Evolutionary conservation across 2,888 invertebrate genomes (phyloP).

Genomic region (Alentia gelatinosa): DNA sequence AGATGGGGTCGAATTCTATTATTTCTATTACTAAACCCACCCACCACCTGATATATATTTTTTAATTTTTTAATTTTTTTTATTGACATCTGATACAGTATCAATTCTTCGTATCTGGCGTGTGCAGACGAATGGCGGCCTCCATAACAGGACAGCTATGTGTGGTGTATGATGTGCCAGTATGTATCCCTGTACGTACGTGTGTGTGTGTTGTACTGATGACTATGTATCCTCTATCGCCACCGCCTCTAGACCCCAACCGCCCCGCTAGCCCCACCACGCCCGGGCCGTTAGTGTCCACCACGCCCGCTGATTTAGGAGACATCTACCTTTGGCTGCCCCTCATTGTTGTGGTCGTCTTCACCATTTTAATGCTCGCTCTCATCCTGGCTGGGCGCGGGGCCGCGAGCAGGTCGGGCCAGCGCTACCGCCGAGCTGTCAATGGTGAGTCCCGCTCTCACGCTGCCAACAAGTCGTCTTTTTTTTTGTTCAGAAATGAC

Average conservation of each 20-base stretch:
- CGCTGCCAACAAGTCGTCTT: too few relatives aligned
- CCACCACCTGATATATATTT: too few relatives aligned
- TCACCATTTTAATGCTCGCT: conserved; percentile 57
- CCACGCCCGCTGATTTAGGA: background rate
- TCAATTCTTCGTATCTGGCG: too few relatives aligned
- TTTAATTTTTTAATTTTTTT: background rate
- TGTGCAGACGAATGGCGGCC: background rate
- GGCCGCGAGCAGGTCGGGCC: background rate
- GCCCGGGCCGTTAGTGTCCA: background rate
- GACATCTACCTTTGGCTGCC: conserved; percentile 61
- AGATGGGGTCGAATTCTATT: too few relatives aligned
- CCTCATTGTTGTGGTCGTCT: conserved; percentile 58
- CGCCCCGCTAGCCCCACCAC: conserved; percentile 10
- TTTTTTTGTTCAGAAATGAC: too few relatives aligned
- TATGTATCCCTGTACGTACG: background rate
- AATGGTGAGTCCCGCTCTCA: background rate
- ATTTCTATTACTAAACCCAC: too few relatives aligned
- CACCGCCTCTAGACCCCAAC: background rate
- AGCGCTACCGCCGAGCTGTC: background rate
- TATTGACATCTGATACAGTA: background rate
- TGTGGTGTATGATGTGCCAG: background rate
- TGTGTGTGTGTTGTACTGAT: background rate
- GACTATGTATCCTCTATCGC: background rate
- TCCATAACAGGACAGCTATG: background rate
- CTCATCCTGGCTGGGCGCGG: conserved; percentile 57